These are phyloP conservation scores for Lampris megalopsis DNA, from an alignment of 2,113 vertebrate species.

Conservation along the genomic window DNA sequence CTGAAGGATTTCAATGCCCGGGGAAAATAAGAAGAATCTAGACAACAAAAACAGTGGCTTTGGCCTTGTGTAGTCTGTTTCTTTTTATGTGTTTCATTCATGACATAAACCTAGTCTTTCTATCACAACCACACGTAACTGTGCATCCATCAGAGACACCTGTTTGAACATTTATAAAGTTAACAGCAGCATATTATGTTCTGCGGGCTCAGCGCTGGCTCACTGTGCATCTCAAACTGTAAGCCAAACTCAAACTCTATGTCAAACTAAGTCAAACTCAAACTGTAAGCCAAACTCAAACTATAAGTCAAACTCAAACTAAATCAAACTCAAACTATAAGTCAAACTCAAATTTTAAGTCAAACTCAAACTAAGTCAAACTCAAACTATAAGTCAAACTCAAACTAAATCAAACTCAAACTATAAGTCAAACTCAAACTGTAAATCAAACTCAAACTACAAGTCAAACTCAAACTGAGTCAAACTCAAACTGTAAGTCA, in stretches of 20 bases:
- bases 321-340: no score
- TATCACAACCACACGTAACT: conserved; percentile 15
- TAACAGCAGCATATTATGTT: conserved; percentile 37
- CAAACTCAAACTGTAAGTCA: no score
- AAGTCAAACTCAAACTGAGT: no score
- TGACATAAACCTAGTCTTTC: conserved; percentile 17
- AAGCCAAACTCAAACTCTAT: background rate
- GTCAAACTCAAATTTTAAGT: no score
- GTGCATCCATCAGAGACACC: conserved; percentile 36
- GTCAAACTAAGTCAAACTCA: no score
- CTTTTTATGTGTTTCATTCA: fast-evolving
- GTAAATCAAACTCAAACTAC: no score
- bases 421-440: no score
- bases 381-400: no score
- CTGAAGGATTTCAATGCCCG: background rate
- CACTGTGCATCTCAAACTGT: conserved; percentile 1
- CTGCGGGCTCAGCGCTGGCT: conserved; percentile 45
- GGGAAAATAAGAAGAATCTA: background rate
- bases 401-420: no score
- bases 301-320: no score
- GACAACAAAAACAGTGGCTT: background rate
- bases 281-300: no score
- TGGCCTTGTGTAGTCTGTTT: background rate
- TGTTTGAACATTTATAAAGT: conserved; percentile 46
- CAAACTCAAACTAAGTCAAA: no score